Evolutionary conservation across 64 coral and sea anemone genomes (phyloP), one percentile per base, ranked within the genome.

Genomic region (Hydrozoanthus tunicans): DNA sequence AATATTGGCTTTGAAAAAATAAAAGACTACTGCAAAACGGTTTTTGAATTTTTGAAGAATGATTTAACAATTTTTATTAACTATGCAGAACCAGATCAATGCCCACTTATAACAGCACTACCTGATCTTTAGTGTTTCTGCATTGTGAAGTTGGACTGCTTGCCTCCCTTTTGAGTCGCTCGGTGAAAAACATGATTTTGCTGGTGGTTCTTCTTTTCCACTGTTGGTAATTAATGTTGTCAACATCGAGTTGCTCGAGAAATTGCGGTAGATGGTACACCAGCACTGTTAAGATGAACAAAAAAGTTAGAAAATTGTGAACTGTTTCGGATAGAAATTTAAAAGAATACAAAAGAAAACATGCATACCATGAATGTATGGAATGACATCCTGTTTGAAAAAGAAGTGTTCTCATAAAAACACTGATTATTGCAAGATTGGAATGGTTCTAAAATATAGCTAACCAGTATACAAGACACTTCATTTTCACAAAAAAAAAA

Each of bases 181-280:
- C 56, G 69, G 9, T 93, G 85, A 26, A 93, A 93, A 10, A 82
- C 80, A 14, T 58, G 43, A 13, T 59, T 81, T 27, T 93, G 92
- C 4, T 70, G 1, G 56, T 93, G 92, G 51, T 93, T 93, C 32
- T 93, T 93, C 17, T 93, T 93, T 56, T 93, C 84, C 3, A 93
- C 92, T 55, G 92, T 78, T 93, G 85, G 27, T 77, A 93, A 32
- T 89, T 89, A 20, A 71, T 58, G 5, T 20, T 60, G 80, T 74
- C 58, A 10, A 64, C 12, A 1, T 70, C 84, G 54, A 77, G 53
- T 74, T 79, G 81, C 14, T 70, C 62, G 0, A 93, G 54, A n/a
- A 93, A 89, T n/a, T 93, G 91, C 2, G 54, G 83, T n/a, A 92
- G 64, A 56, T 92, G 81, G 25, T 92, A 78, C 26, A 92, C 80